These are phyloP conservation scores for Allenopithecus nigroviridis DNA, from an alignment of 2,797 vertebrate genomes.

Conservation along the genomic window DNA sequence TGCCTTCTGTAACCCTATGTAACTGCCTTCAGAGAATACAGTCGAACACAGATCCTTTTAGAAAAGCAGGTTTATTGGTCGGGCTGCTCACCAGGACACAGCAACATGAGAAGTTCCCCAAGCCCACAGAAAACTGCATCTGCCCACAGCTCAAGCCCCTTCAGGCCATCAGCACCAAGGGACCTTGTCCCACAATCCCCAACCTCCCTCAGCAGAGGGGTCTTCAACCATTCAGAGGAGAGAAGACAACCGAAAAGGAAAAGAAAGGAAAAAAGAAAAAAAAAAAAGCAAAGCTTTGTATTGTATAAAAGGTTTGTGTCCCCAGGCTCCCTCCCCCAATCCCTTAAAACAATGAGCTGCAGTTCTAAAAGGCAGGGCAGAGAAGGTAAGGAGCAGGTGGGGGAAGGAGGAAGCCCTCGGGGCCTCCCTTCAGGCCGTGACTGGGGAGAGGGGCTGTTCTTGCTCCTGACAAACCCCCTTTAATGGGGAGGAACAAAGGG, in stretches of 20 bases:
- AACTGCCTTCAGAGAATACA: slow-evolving; percentile 32
- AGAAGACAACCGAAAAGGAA: slow-evolving; percentile 36
- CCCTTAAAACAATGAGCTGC: slow-evolving; percentile 38
- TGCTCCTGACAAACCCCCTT: background rate
- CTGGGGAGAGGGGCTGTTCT: background rate
- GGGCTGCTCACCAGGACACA: slow-evolving; percentile 81
- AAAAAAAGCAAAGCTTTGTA: slow-evolving; percentile 59
- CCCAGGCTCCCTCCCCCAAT: slow-evolving; percentile 20
- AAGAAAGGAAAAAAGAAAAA: background rate
- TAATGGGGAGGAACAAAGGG: background rate
- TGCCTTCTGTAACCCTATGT: background rate
- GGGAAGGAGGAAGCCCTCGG: background rate
- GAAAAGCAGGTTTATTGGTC: slow-evolving; percentile 87
- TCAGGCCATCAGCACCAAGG: slow-evolving; percentile 48
- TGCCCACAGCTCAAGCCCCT: slow-evolving; percentile 52
- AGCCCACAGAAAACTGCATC: slow-evolving; percentile 54
- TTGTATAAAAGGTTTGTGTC: slow-evolving; percentile 71
- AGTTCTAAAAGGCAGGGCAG: slow-evolving; percentile 34
- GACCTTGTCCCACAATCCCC: slow-evolving; percentile 1
- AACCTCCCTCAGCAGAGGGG: slow-evolving; percentile 6
- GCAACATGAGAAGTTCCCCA: slow-evolving; percentile 55
- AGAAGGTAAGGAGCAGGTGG: background rate
- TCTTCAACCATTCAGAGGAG: slow-evolving; percentile 40
- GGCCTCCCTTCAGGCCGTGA: background rate
- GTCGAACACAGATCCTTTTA: slow-evolving; percentile 75